These are phyloP conservation scores for Mimachlamys varia DNA, from an alignment of 2,888 invertebrate species.

Conservation along the genomic window DNA sequence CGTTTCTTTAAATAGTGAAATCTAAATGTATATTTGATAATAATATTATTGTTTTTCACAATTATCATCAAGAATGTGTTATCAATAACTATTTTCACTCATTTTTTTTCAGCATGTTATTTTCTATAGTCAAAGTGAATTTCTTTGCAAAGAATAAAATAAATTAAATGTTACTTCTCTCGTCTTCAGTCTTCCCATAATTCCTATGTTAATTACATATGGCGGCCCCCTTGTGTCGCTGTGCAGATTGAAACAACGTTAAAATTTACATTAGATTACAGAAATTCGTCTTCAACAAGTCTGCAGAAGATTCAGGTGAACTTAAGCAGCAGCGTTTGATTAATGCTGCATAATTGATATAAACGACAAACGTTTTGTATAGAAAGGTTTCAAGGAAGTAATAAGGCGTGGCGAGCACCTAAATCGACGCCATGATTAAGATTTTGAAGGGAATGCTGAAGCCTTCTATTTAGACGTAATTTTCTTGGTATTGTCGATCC, in stretches of 20 bases:
- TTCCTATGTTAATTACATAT: conserved; percentile 49
- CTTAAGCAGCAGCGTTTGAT: not conserved
- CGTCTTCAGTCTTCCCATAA: not conserved
- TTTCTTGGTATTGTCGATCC: not conserved
- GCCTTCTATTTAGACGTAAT: not conserved
- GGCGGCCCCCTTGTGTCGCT: conserved; percentile 49
- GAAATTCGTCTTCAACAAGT: not conserved
- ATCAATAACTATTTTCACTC: too few relatives aligned
- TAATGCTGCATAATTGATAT: not conserved
- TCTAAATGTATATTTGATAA: not conserved
- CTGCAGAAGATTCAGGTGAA: not conserved
- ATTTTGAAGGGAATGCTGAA: not conserved
- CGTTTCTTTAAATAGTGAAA: not conserved
- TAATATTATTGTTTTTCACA: not conserved
- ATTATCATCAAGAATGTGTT: not conserved
- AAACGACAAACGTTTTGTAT: not conserved
- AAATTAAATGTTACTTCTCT: not conserved
- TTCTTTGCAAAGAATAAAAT: not conserved
- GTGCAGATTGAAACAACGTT: not conserved
- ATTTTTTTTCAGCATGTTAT: not conserved
- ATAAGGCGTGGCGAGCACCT: conserved; percentile 14
- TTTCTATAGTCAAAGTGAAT: not conserved
- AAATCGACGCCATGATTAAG: conserved; percentile 19
- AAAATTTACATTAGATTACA: not conserved
- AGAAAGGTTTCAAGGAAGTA: conserved; percentile 21